Evolutionary conservation across 2,888 invertebrate species (phyloP), one percentile per base, ranked within the genome.

Genomic region (Druceiella hillmani): DNA sequence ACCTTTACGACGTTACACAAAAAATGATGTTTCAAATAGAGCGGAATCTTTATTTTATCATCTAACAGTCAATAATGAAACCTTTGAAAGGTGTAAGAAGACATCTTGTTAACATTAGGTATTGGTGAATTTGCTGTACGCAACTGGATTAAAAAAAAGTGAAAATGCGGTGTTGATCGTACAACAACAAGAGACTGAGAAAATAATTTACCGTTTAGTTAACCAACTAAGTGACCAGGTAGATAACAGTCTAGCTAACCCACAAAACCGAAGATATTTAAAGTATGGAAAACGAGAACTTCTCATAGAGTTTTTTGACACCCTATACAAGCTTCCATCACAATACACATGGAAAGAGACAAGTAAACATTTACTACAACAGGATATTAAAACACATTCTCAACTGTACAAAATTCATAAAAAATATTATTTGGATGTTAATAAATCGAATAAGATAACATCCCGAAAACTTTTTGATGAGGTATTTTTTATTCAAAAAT

Each of bases 71-170:
- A n/a, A 22, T 26, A 17, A 4, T 17, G 31, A 25, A 22, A 40
- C 10, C 17, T 4, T 30, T 17, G 17, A 35, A 31, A 28, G 36
- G 16, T 40, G 36, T 15, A 32, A 27, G 28, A 16, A 36, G 20
- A 36, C 17, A 36, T 40, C 28, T 6, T 36, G 25, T 29, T 24
- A 31, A 40, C 36, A 12, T 24, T 33, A n/a, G 15, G 28, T 9
- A 17, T 40, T 12, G 32, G 36, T n/a, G 30, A 26, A 12, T 28
- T 14, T 9, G 32, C 16, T n/a, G 25, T n/a, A n/a, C n/a, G 22
- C 33, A 29, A 12, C 9, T 29, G 29, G 29, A 29, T 5, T 29
- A 29, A 29, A 29, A n/a, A 12, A 10, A 29, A 12, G 29, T 29
- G 11, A 29, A 29, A 12, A 29, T 29, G 29, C 10, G 9, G 12